Base-by-base conservation (phyloP, 2,888 invertebrate species). In the Heterodera filipjevi region DNA sequence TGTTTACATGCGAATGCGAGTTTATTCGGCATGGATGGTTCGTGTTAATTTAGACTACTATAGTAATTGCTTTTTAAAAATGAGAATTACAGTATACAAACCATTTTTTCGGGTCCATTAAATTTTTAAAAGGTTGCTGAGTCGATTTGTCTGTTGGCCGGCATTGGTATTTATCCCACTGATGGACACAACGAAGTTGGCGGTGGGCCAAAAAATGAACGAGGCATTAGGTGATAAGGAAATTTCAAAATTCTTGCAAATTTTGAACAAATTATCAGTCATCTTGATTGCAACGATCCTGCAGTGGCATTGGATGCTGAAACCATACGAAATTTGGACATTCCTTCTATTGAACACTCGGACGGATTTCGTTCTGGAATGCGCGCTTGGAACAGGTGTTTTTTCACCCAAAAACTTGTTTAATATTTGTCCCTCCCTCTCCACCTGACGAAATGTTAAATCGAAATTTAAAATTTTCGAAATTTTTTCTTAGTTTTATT, bases 141-240 rank as follows among this genome's bases (percentile, higher is more conserved):
- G 90, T 94, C 94, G 89, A 94, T 95, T n/a, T 96, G 96, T 88
- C 94, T 94, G 27, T 93, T 94, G 90, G 93, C 94, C 2, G 95
- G 95, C 0, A 91, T 98, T 22, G 98, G 97, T 2, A 95, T 94
- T 0, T 98, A 98, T 90, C 97, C 97, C 0, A 91, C 91, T 0
- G 91, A 91, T 46, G 92, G 93, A 0, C 92, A 92, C 59, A 59
- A 59, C n/a, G 59, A n/a, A 3, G 59, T 59, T 59, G 59, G 59
- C 59, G 27, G n/a, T 59, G 59, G 59, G 6, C 59, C 59, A 59
- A 59, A 59, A n/a, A 59, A 59, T 59, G 83, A 49, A 80, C 70
- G 98, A 97, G 2, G 97, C 97, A 66, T 32, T 27, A 0, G 49
- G 44, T 46, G 19, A 32, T 3, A n/a, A 30, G 6, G 73, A 59